Conservation (phyloP, 1,140 invertebrate genomes). For the Solenopsis invicta region DNA sequence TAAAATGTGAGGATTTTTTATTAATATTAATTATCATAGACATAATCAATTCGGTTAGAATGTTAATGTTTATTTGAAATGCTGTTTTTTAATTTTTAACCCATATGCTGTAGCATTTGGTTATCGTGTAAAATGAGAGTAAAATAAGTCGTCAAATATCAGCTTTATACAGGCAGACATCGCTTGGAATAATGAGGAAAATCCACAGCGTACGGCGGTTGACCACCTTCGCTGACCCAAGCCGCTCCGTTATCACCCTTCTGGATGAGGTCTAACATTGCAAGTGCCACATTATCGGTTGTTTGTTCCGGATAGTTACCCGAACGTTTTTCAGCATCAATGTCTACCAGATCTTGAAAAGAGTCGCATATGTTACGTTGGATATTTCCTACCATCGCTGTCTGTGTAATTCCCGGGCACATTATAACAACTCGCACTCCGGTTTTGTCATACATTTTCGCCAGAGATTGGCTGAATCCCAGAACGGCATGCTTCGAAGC, state of each 20-base stretch:
- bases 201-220: slow-evolving; percentile 82
- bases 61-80: too few relatives aligned
- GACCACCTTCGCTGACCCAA: too few relatives aligned
- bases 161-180: not conserved
- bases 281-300: slow-evolving; percentile 78
- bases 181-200: slow-evolving; percentile 41
- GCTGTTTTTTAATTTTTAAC: too few relatives aligned
- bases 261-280: too few relatives aligned
- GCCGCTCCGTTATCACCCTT: too few relatives aligned
- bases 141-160: not conserved
- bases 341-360: not conserved
- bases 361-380: not conserved
- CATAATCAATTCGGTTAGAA: too few relatives aligned
- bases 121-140: too few relatives aligned
- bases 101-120: too few relatives aligned
- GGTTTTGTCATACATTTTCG: too few relatives aligned
- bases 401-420: slow-evolving; percentile 83
- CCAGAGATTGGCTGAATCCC: slow-evolving; percentile 83
- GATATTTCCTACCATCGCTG: not conserved
- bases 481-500: slow-evolving; percentile 89
- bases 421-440: too few relatives aligned
- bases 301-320: not conserved
- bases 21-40: too few relatives aligned
- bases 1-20: too few relatives aligned
- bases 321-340: not conserved